Conservation (phyloP, 1,140 invertebrate genomes). For the Latrodectus geometricus region DNA sequence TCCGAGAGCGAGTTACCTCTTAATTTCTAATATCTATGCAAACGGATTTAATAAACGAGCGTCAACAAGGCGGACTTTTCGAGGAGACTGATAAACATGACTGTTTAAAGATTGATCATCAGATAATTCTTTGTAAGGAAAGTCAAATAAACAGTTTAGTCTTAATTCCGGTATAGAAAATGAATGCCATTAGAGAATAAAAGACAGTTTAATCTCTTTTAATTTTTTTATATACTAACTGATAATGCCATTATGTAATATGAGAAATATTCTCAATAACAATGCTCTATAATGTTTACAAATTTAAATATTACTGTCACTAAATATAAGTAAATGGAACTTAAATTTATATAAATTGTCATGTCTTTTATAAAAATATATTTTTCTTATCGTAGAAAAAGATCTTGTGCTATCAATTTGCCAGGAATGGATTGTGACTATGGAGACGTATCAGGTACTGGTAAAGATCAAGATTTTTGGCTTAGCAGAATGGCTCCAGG, state of each 20-base stretch:
- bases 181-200: too few relatives aligned
- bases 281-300: not conserved
- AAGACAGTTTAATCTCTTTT: too few relatives aligned
- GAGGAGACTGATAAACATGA: too few relatives aligned
- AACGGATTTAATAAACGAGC: not conserved
- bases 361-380: not conserved
- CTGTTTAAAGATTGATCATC: not conserved
- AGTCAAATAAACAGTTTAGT: too few relatives aligned
- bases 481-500: constrained; percentile 68
- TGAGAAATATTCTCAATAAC: too few relatives aligned
- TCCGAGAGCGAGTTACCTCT: not conserved
- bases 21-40: constrained; percentile 56
- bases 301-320: not conserved
- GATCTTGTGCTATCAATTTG: constrained; percentile 49
- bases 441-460: constrained; percentile 68
- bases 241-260: too few relatives aligned
- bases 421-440: constrained; percentile 68
- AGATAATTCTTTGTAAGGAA: not conserved
- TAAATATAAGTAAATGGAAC: not conserved
- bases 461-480: constrained; percentile 68
- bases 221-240: too few relatives aligned
- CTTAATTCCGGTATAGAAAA: too few relatives aligned
- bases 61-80: too few relatives aligned
- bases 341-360: not conserved
- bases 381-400: constrained; percentile 5